Evolutionary conservation across 2,797 vertebrate species (phyloP).

Genomic region (Etheostoma nigrum): DNA sequence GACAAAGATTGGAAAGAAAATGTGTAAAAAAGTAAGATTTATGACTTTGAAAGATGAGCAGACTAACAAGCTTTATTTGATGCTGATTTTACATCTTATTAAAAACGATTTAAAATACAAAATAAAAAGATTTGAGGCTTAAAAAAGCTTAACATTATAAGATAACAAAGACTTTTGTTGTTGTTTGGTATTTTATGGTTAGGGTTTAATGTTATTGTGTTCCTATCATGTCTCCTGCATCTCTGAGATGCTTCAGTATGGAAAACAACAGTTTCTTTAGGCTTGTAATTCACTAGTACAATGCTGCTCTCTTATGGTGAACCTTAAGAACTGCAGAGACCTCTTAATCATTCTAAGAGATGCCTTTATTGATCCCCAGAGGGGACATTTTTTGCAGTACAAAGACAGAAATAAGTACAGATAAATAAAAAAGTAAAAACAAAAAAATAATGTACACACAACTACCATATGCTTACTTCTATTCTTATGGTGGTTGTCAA

Average conservation of each 20-base stretch:
- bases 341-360: neutral
- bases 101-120: neutral
- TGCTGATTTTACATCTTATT: neutral
- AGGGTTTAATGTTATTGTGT: neutral
- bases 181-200: neutral
- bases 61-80: neutral
- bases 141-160: neutral
- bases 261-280: neutral
- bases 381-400: neutral
- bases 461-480: neutral
- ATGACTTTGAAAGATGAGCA: neutral
- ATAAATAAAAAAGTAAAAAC: neutral
- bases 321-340: constrained; percentile 13
- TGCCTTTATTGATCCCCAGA: neutral
- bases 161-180: neutral
- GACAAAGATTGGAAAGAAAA: neutral
- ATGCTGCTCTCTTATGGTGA: constrained; percentile 62
- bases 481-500: no score
- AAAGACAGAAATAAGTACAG: neutral
- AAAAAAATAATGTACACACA: neutral
- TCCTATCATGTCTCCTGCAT: neutral
- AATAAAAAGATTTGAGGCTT: neutral
- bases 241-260: neutral
- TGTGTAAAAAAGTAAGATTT: neutral
- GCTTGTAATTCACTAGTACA: constrained; percentile 19